Base-by-base conservation (phyloP, 2,888 invertebrate species). In the Andrena marginata region DNA sequence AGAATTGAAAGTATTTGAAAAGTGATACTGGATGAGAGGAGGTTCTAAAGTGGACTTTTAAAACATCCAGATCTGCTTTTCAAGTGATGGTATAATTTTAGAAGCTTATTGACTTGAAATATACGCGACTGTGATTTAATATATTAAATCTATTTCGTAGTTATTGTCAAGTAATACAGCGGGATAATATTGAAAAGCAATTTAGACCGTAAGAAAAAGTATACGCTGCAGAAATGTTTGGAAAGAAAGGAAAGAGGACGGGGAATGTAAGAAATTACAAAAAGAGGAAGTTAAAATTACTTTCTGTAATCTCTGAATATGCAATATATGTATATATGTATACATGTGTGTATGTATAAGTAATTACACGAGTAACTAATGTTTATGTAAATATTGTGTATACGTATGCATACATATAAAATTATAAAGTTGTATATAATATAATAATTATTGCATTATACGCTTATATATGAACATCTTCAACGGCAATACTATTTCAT, bases 381-480 rank as follows among this genome's bases (percentile, higher is more conserved):
- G 49, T 82, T 82, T 77, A 83, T 71, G 48, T 82, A 56, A 56
- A 60, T 68, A 63, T 42, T 80, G 65, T 62, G 54, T 84, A 65
- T 70, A 54, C 77, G 63, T 77, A 77, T 77, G 73, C 74, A 80
- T 82, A 78, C 74, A 80, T 84, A 80, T 77, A 85, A 80, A 85
- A 85, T 76, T 84, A 85, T 81, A 81, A 85, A 84, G 69, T 81
- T 69, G 51, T 72, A 67, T 81, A 77, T 80, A 77, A 75, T 76
- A 70, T 67, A 74, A 80, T 77, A 65, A 54, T 72, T 72, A 63
- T 71, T 84, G 75, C 75, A 74, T 72, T 64, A 59, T 80, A 76
- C 48, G 63, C 54, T 64, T 65, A 86, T 48, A 67, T 72, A 72
- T 33, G 59, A 81, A 84, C 75, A 84, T 69, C 78, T 71, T 79